Conservation (phyloP, 2,113 vertebrate genomes). For the Cheirogaleus medius region DNA sequence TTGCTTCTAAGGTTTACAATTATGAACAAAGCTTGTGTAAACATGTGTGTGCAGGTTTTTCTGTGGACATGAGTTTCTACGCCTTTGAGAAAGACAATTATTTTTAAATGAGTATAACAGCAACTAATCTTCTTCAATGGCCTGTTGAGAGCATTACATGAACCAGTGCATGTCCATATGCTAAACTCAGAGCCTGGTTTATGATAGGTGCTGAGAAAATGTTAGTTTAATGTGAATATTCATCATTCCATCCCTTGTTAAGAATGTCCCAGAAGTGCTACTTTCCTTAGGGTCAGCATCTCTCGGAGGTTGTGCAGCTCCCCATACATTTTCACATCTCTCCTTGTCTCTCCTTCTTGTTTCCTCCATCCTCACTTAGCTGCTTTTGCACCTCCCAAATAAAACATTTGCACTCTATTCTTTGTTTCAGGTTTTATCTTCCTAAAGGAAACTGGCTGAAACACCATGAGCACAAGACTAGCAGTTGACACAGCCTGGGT, state of each 20-base stretch:
- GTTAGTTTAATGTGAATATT: not conserved
- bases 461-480: not conserved
- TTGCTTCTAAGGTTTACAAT: not conserved
- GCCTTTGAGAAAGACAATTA: not conserved
- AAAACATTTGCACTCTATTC: not conserved
- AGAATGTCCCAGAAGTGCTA: not conserved
- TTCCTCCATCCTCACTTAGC: too few species aligned
- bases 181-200: not conserved
- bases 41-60: not conserved
- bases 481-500: rapidly evolving
- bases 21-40: not conserved
- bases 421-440: not conserved
- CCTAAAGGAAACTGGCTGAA: not conserved
- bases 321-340: rapidly evolving
- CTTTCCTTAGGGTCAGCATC: not conserved
- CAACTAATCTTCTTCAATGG: not conserved
- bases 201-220: not conserved
- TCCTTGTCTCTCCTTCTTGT: not conserved
- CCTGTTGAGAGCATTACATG: not conserved
- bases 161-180: rapidly evolving
- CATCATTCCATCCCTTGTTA: not conserved
- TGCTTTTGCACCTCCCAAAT: not conserved
- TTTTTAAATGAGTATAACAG: not conserved
- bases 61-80: rapidly evolving
- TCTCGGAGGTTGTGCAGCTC: rapidly evolving